phyloP scores from a whole-genome alignment of 1,140 invertebrate species.

The Orchesella cincta region DNA sequence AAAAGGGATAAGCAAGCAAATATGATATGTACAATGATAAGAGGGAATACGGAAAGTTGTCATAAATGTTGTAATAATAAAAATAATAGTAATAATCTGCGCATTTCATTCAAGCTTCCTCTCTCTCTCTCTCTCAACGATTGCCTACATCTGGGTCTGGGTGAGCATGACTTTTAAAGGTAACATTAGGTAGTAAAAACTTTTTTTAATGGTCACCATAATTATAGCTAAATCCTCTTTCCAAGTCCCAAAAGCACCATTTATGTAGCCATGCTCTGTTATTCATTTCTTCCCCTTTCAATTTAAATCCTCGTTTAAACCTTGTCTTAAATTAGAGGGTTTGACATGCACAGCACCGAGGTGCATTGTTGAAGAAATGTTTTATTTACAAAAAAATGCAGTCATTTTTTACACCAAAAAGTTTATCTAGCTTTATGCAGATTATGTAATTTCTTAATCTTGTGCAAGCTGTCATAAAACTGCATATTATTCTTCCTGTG shows the following conservation, averaged over 20 bases:
- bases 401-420: background rate
- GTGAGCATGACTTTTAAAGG: slow-evolving; percentile 15
- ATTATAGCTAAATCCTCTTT: slow-evolving; percentile 12
- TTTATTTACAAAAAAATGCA: slow-evolving; percentile 4
- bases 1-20: too few relatives aligned
- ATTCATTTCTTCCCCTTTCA: background rate
- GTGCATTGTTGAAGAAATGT: background rate
- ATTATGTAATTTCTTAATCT: slow-evolving; percentile 27
- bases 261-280: background rate
- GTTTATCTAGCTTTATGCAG: background rate
- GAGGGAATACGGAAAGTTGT: background rate
- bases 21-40: too few relatives aligned
- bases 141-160: background rate
- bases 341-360: background rate
- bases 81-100: background rate
- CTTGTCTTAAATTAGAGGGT: slow-evolving; percentile 1
- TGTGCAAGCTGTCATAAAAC: background rate
- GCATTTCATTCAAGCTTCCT: background rate
- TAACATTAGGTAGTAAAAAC: slow-evolving; percentile 7
- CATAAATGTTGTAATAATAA: slow-evolving; percentile 3
- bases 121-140: too few relatives aligned
- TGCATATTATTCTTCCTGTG: background rate
- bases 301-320: background rate
- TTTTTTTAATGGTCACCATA: slow-evolving; percentile 15
- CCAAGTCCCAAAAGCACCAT: slow-evolving; percentile 12